Evolutionary conservation across 2,888 invertebrate genomes (phyloP).

Genomic region (Agonopterix subpropinquella): DNA sequence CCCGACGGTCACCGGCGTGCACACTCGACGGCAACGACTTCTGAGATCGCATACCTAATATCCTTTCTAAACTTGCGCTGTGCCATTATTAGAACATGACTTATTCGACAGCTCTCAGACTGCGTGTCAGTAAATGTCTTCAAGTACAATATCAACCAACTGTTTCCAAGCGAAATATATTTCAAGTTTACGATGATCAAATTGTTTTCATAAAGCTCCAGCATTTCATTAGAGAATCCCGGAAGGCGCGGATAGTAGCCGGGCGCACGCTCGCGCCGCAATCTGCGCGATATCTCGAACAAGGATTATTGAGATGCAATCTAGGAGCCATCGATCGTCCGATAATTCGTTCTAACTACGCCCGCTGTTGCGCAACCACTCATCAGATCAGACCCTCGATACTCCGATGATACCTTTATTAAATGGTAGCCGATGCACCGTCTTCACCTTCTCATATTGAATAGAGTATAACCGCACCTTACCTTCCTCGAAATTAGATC

Average conservation of each 20-base stretch:
- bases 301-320: slow-evolving; percentile 71
- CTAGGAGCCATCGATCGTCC: slow-evolving; percentile 66
- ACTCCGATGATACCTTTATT: slow-evolving; percentile 65
- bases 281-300: slow-evolving; percentile 56
- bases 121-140: not conserved
- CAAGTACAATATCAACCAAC: slow-evolving; percentile 9
- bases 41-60: slow-evolving; percentile 60
- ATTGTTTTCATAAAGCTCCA: slow-evolving; percentile 12
- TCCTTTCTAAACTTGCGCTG: slow-evolving; percentile 34
- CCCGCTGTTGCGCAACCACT: slow-evolving; percentile 58
- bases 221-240: slow-evolving; percentile 42
- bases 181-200: not conserved
- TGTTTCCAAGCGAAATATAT: not conserved
- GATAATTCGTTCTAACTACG: slow-evolving; percentile 69
- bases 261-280: slow-evolving; percentile 46
- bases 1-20: slow-evolving; percentile 64
- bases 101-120: slow-evolving; percentile 21
- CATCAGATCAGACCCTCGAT: slow-evolving; percentile 59
- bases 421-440: slow-evolving; percentile 53
- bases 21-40: slow-evolving; percentile 37
- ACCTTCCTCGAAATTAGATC: not conserved
- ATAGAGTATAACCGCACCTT: not conserved
- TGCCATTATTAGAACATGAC: slow-evolving; percentile 43
- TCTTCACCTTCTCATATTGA: slow-evolving; percentile 11
- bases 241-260: slow-evolving; percentile 53